These are phyloP conservation scores for Acleris holmiana DNA, from an alignment of 2,888 invertebrate genomes.

Conservation along the genomic window DNA sequence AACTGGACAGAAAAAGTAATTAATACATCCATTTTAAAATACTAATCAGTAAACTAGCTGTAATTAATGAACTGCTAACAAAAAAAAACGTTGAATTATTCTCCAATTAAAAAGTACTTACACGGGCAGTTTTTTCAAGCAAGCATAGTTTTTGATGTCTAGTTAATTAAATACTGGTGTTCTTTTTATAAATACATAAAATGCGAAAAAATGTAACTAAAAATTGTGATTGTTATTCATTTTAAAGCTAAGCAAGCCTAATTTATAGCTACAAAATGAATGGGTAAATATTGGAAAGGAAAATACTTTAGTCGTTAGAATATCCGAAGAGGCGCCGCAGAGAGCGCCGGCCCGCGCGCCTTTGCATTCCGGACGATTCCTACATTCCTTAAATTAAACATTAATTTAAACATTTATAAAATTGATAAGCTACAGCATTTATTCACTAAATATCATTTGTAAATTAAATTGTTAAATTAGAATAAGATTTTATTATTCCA, in stretches of 20 bases:
- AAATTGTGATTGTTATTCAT: no score
- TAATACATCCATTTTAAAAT: background rate
- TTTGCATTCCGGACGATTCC: conserved; percentile 57
- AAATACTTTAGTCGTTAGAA: conserved; percentile 63
- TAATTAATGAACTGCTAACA: no score
- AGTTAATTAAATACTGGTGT: no score
- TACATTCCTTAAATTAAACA: conserved; percentile 49
- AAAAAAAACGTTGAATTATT: no score
- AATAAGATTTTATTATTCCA: no score
- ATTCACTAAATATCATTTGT: conserved; percentile 57
- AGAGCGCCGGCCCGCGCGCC: conserved; percentile 43
- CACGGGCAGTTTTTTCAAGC: no score
- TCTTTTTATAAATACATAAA: no score
- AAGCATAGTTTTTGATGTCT: no score
- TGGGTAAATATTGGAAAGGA: conserved; percentile 1
- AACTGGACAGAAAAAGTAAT: conserved; percentile 7
- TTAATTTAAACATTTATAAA: conserved; percentile 72
- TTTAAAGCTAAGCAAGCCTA: no score
- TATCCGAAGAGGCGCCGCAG: conserved; percentile 49
- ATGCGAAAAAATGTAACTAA: no score
- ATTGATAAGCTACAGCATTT: conserved; percentile 64
- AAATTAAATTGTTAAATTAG: conserved; percentile 46
- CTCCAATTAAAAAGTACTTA: no score
- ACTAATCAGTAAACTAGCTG: no score
- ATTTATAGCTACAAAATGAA: background rate